Base-by-base conservation (phyloP, 2,113 vertebrate species). In the Dissostichus mawsoni region DNA sequence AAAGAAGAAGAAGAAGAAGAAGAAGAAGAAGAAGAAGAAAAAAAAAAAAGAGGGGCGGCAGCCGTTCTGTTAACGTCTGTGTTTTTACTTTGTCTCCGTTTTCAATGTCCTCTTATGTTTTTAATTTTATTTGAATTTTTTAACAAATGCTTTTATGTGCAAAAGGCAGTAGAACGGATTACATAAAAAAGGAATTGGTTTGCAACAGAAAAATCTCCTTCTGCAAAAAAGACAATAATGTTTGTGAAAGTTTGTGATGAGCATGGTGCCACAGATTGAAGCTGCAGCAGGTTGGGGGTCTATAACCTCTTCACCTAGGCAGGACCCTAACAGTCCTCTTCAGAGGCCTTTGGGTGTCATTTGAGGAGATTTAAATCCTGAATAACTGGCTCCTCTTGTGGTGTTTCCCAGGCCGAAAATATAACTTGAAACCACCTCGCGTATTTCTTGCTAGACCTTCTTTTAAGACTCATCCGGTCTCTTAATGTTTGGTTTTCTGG, bases 101-200 rank as follows among this genome's bases (percentile, higher is more conserved):
- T 85, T 83, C 17, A 52, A 47, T 58, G 69, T 83, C 36, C 66
- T 74, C 77, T 79, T 72, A 69, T 89, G 76, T 90, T 88, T 85
- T 82, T 85, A 83, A 79, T 87, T 91, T 81, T 89, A 82, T 86
- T 88, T 75, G 25, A 82, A 79, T 75, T 85, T 88, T 92, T 86
- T 81, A 86, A 90, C 73, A 69, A 90, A 86, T 79, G 11, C 17
- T 93, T 92, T 89, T 83, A 77, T 82, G 85, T 87, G 70, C 91
- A 93, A 94, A 93, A 94, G 81, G 81, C 77, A 78, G 70, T 65
- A 51, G 45, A 86, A 81, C 70, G 29, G 14, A 75, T 89, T 82
- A 55, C 47, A 77, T 25, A 67, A 50, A 77, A 74, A 75, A 66
- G 1, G 6, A 77, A 76, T 80, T 71, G 72, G 76, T 85, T 80